phyloP scores from a whole-genome alignment of 2,888 invertebrate species.

The Sinotaia quadrata region DNA sequence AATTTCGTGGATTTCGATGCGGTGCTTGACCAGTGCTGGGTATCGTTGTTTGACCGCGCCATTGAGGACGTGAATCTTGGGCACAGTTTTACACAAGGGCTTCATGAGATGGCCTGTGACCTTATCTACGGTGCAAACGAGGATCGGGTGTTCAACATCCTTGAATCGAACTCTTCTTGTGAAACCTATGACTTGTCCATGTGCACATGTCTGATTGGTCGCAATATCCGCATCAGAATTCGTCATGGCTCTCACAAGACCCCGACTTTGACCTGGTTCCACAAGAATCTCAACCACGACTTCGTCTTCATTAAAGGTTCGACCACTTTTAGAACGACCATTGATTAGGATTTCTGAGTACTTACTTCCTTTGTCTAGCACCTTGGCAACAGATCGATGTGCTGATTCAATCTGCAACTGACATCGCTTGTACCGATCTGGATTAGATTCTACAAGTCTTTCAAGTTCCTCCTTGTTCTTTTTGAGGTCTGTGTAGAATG shows the following conservation, averaged over 20 bases:
- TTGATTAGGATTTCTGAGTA: constrained; percentile 28
- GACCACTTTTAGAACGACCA: constrained; percentile 37
- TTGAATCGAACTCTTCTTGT: constrained; percentile 32
- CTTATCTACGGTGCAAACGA: constrained; percentile 46
- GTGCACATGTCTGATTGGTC: constrained; percentile 8
- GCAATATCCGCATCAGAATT: background rate
- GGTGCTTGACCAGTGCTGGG: background rate
- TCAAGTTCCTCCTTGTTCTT: background rate
- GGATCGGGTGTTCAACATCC: constrained; percentile 40
- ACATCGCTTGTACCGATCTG: constrained; percentile 25
- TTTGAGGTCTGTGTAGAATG: background rate
- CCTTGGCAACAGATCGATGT: constrained; percentile 25
- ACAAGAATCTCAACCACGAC: constrained; percentile 33
- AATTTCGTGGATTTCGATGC: constrained; percentile 35
- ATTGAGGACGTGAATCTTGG: constrained; percentile 43
- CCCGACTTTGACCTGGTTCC: constrained; percentile 7
- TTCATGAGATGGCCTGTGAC: constrained; percentile 39
- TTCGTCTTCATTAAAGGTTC: constrained; percentile 31
- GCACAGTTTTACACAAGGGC: constrained; percentile 54
- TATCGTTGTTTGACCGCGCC: background rate
- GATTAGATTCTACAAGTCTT: background rate
- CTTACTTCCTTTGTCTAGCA: background rate
- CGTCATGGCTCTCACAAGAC: background rate
- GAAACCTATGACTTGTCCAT: constrained; percentile 48
- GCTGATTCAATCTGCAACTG: constrained; percentile 26